Percentiles rank a stretch among this genome's conserved stretches.
These are phyloP conservation scores for Sciurus niger DNA, from an alignment of 2,113 vertebrate genomes.

Conservation along the genomic window DNA sequence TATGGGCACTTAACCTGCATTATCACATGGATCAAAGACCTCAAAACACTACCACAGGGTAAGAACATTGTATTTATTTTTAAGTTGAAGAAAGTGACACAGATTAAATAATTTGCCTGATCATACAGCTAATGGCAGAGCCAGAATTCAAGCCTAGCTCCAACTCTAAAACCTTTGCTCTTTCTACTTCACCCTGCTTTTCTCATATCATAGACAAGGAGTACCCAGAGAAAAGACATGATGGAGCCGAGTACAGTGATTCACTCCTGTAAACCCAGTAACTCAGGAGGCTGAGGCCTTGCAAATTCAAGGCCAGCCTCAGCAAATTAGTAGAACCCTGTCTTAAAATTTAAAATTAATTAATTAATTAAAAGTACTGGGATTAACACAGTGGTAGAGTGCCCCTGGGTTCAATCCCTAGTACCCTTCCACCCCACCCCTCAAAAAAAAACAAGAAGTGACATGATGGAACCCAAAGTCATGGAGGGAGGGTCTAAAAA, in stretches of 20 bases:
- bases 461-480: not conserved
- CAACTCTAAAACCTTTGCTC: not conserved
- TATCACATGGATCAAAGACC: slow-evolving; percentile 27
- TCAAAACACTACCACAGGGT: not conserved
- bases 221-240: not conserved
- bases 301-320: no score
- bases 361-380: no score
- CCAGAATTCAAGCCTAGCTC: slow-evolving; percentile 46
- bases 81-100: not conserved
- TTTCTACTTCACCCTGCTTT: not conserved
- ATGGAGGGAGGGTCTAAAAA: not conserved
- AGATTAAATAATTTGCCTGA: slow-evolving; percentile 44
- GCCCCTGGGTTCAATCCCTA: no score
- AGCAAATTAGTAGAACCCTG: no score
- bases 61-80: slow-evolving; percentile 37
- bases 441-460: not conserved
- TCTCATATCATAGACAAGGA: not conserved
- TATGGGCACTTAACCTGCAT: slow-evolving; percentile 22
- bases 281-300: no score
- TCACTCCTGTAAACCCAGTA: no score
- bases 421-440: no score
- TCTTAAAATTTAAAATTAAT: no score
- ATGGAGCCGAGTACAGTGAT: no score
- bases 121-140: slow-evolving; percentile 20
- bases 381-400: no score